phyloP scores from a whole-genome alignment of 1,140 invertebrate species.

The Pogonognathellus flavescens region DNA sequence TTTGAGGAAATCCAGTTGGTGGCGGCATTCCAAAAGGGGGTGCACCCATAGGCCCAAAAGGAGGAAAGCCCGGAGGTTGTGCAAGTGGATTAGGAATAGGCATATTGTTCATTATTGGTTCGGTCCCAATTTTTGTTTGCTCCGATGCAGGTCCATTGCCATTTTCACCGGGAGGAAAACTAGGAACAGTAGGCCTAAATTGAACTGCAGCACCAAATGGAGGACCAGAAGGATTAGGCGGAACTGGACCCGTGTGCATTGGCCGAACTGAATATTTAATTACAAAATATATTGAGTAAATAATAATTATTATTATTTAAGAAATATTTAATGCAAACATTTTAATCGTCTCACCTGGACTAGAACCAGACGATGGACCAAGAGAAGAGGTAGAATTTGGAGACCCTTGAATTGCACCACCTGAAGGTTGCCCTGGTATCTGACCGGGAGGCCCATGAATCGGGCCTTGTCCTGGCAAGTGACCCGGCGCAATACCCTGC shows the following conservation, averaged over 20 bases:
- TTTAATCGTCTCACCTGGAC: not conserved
- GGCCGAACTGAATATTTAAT: not conserved
- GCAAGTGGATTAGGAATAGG: not conserved
- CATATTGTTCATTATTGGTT: not conserved
- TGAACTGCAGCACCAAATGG: constrained; percentile 40
- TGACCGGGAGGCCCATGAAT: constrained; percentile 25
- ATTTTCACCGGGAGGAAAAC: constrained; percentile 47
- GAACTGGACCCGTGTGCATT: not conserved
- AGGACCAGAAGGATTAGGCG: not conserved
- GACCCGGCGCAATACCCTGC: constrained; percentile 73
- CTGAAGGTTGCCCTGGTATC: not conserved
- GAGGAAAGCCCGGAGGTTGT: constrained; percentile 46
- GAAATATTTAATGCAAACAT: not conserved
- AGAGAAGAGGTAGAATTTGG: not conserved
- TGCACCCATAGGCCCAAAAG: constrained; percentile 41
- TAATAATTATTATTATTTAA: not conserved
- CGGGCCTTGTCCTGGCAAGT: constrained; percentile 72
- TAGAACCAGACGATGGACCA: not conserved
- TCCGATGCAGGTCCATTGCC: not conserved
- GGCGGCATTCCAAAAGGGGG: constrained; percentile 79
- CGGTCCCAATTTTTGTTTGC: not conserved
- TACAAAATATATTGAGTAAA: too few relatives aligned
- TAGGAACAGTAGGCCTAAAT: constrained; percentile 48
- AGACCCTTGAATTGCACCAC: not conserved
- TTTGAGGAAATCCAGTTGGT: constrained; percentile 70